phyloP scores from a whole-genome alignment of 2,888 invertebrate species.

The Hecatera dysodea region DNA sequence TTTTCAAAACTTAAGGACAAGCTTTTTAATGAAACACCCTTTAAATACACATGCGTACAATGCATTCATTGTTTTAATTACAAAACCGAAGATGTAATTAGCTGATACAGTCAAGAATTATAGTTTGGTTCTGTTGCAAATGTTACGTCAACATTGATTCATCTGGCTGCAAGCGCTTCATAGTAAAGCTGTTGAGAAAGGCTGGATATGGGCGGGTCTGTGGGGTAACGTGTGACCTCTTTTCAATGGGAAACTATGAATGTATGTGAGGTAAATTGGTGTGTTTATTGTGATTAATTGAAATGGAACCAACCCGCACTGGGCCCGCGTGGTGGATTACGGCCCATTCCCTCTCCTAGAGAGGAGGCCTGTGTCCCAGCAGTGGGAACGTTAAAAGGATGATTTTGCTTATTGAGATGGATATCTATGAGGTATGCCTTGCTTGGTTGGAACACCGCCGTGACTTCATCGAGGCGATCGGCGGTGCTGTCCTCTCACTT shows the following conservation, averaged over 20 bases:
- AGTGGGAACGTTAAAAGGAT: too few species aligned
- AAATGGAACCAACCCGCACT: too few species aligned
- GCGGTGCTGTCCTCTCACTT: too few species aligned
- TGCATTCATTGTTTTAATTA: constrained; percentile 68
- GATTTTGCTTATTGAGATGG: too few species aligned
- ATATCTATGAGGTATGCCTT: too few species aligned
- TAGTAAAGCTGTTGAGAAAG: constrained; percentile 43
- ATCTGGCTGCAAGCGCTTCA: constrained; percentile 29
- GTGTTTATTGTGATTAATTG: neutral
- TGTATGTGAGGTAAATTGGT: neutral
- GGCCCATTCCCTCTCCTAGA: too few species aligned
- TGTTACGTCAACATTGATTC: constrained; percentile 59
- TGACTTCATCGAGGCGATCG: too few species aligned
- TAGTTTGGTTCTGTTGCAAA: constrained; percentile 50
- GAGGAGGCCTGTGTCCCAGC: too few species aligned
- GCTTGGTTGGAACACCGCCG: too few species aligned
- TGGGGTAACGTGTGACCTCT: constrained; percentile 16
- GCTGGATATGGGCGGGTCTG: neutral
- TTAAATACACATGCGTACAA: constrained; percentile 52
- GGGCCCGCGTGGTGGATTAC: too few species aligned
- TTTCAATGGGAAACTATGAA: neutral
- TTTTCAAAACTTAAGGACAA: too few species aligned
- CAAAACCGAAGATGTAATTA: constrained; percentile 66
- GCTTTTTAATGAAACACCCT: constrained; percentile 22
- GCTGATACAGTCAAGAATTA: constrained; percentile 56